These are phyloP conservation scores for Corydoras maculifer DNA, from an alignment of 2,113 vertebrate genomes.

Conservation along the genomic window DNA sequence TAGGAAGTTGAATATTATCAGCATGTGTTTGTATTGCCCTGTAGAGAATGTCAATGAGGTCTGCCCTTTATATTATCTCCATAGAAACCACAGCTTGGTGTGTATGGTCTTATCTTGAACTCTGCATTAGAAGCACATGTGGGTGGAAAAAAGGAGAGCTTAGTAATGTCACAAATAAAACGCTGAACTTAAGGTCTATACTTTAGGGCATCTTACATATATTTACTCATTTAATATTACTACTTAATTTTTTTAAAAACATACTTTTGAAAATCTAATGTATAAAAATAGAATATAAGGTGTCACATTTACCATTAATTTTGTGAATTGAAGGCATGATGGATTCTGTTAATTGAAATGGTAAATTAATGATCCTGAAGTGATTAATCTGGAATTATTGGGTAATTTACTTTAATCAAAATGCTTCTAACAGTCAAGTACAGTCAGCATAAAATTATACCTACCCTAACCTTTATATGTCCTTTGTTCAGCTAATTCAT, in stretches of 20 bases:
- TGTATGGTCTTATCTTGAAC: too few species aligned
- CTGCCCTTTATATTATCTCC: conserved; percentile 6
- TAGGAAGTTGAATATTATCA: conserved; percentile 7
- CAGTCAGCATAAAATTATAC: neutral
- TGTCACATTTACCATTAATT: too few species aligned
- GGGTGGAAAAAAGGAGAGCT: too few species aligned
- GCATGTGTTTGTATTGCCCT: neutral
- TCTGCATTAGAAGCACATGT: too few species aligned
- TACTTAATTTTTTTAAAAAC: too few species aligned
- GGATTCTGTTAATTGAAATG: conserved; percentile 4
- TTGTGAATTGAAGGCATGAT: neutral
- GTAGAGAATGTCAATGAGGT: conserved; percentile 15
- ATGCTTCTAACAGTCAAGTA: neutral
- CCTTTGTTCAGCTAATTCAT: neutral
- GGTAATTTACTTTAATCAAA: neutral
- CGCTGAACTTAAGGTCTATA: too few species aligned
- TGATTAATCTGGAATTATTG: conserved; percentile 14
- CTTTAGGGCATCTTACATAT: too few species aligned
- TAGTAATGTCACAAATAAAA: too few species aligned
- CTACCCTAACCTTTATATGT: neutral
- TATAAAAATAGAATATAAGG: too few species aligned
- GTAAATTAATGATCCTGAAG: neutral
- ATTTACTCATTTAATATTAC: too few species aligned
- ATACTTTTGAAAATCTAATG: too few species aligned
- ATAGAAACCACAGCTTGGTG: too few species aligned